Evolutionary conservation across 2,113 vertebrate genomes (phyloP).

Genomic region (Dascyllus trimaculatus): DNA sequence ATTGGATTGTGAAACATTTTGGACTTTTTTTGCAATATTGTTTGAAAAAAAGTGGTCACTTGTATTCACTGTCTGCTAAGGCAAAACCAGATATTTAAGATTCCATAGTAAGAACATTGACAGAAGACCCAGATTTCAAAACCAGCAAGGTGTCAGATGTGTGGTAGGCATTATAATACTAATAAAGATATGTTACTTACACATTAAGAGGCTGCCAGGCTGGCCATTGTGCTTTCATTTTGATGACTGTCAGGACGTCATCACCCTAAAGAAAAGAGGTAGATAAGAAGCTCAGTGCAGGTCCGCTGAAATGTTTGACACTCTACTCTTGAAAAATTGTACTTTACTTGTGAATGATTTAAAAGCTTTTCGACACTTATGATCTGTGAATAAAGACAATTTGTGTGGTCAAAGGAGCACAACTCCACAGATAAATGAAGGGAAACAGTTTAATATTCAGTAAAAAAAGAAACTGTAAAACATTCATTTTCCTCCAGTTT

Average conservation of each 20-base stretch:
- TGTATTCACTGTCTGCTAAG: too few species aligned
- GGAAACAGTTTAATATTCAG: neutral
- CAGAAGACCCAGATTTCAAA: neutral
- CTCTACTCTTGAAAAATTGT: neutral
- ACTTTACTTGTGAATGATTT: conserved; percentile 14
- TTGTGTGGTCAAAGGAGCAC: neutral
- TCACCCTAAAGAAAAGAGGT: conserved; percentile 88
- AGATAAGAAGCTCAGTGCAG: conserved; percentile 18
- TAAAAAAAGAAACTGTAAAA: neutral
- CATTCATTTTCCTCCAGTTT: neutral
- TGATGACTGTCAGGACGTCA: conserved; percentile 98
- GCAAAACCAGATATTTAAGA: too few species aligned
- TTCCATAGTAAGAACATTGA: too few species aligned
- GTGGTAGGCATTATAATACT: neutral
- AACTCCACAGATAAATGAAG: neutral
- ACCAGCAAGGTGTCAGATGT: neutral
- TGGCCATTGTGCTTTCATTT: conserved; percentile 99
- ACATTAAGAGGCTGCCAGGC: conserved; percentile 98
- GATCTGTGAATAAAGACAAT: neutral
- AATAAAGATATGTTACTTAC: conserved; percentile 87
- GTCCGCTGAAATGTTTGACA: neutral
- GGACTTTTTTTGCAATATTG: too few species aligned
- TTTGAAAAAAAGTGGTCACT: too few species aligned
- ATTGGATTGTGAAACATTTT: too few species aligned
- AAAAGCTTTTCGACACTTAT: conserved; percentile 5